phyloP scores from a whole-genome alignment of 1,140 invertebrate species.

The Apocrypta bakeri region DNA sequence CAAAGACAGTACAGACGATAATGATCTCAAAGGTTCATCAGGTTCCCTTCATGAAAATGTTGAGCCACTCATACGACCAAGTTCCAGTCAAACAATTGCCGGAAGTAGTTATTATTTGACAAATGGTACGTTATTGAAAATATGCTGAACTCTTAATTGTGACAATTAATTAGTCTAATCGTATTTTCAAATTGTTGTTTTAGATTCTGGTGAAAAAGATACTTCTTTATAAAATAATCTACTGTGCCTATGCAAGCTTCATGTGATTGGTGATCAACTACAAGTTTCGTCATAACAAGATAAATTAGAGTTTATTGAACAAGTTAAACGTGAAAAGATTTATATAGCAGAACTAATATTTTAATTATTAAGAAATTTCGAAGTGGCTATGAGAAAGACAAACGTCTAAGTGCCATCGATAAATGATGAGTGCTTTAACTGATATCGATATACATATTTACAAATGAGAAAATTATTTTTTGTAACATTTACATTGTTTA shows the following conservation, averaged over 20 bases:
- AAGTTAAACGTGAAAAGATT: neutral
- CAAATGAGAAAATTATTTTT: conserved; percentile 34
- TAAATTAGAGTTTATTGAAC: conserved; percentile 1
- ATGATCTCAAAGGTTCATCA: conserved; percentile 55
- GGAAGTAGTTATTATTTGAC: conserved; percentile 51
- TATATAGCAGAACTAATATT: conserved; percentile 10
- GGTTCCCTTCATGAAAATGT: conserved; percentile 64
- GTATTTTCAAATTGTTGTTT: neutral
- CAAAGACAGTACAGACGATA: conserved; percentile 54
- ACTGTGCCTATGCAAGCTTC: neutral
- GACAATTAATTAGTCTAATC: neutral
- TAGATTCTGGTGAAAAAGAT: conserved; percentile 56
- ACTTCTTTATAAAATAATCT: conserved; percentile 52
- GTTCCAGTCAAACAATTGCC: conserved; percentile 54
- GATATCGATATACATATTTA: conserved; percentile 12
- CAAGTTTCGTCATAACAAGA: neutral
- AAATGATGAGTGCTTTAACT: neutral
- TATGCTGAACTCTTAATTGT: neutral
- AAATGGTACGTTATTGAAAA: conserved; percentile 9
- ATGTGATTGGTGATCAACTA: neutral
- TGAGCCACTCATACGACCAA: conserved; percentile 56
- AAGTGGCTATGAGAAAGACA: conserved; percentile 23
- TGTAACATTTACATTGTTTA: conserved; percentile 38
- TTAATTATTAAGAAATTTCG: neutral
- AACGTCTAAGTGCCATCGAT: conserved; percentile 44